Evolutionary conservation across 2,113 vertebrate genomes (phyloP).

Genomic region (Furnarius figulus): DNA sequence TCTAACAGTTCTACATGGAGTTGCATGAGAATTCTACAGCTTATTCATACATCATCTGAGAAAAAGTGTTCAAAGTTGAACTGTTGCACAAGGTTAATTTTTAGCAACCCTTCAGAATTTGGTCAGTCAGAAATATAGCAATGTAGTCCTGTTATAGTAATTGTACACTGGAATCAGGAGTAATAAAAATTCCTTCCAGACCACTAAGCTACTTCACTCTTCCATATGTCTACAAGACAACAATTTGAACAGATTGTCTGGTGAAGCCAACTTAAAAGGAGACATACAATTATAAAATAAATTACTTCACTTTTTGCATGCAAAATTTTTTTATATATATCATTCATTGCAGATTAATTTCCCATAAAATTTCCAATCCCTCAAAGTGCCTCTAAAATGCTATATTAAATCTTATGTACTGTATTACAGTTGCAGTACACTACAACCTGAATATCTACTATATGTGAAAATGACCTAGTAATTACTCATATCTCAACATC

Average conservation of each 20-base stretch:
- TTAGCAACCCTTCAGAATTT: background rate
- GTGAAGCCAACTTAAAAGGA: slow-evolving; percentile 12
- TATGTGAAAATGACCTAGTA: background rate
- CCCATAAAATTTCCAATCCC: background rate
- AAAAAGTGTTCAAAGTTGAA: background rate
- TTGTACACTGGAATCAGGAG: background rate
- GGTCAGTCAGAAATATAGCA: background rate
- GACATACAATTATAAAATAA: background rate
- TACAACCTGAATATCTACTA: background rate
- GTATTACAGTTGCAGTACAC: background rate
- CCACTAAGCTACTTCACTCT: background rate
- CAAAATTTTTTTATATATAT: slow-evolving; percentile 42
- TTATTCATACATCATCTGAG: background rate
- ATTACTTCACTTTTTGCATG: background rate
- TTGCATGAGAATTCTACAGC: background rate
- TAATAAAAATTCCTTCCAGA: background rate
- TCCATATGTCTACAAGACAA: background rate
- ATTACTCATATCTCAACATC: background rate
- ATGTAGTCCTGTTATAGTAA: background rate
- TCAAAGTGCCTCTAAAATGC: background rate
- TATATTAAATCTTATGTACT: background rate
- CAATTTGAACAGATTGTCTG: background rate
- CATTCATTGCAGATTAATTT: slow-evolving; percentile 43
- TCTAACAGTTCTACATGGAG: background rate
- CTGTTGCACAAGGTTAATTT: background rate